Percentiles rank a stretch among this genome's conserved stretches.
Conservation (phyloP, 2,113 vertebrate species). For the Butastur rufipennis region DNA sequence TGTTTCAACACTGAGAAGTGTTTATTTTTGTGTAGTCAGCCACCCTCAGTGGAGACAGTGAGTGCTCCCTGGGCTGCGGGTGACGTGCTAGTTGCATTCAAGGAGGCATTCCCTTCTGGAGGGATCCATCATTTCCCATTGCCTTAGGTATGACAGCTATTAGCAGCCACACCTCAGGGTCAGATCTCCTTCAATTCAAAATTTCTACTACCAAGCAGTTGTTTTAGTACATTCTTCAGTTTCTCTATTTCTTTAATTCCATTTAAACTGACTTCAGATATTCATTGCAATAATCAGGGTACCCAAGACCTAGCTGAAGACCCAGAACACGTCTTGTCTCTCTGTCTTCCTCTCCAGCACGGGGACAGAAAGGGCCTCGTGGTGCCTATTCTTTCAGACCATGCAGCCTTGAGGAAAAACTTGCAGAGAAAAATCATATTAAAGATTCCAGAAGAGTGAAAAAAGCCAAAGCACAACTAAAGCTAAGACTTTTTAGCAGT, state of each 20-base stretch:
- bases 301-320: background rate
- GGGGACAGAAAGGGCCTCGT: rapidly evolving
- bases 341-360: background rate
- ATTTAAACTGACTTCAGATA: background rate
- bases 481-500: background rate
- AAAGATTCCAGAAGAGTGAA: background rate
- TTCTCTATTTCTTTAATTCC: background rate
- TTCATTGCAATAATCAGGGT: background rate
- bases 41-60: background rate
- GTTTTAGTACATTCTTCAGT: background rate
- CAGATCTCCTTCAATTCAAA: background rate
- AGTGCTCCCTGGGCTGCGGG: background rate
- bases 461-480: background rate
- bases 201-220: background rate
- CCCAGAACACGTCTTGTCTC: background rate
- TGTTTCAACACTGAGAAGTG: background rate
- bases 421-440: background rate
- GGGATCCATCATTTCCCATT: background rate
- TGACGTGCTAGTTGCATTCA: background rate
- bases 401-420: background rate
- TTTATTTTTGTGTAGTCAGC: background rate
- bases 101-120: background rate
- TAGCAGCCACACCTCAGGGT: background rate
- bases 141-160: background rate
- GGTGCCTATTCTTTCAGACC: background rate